Base-by-base conservation (phyloP, 2,888 invertebrate genomes). In the Yponomeuta plumbellus region DNA sequence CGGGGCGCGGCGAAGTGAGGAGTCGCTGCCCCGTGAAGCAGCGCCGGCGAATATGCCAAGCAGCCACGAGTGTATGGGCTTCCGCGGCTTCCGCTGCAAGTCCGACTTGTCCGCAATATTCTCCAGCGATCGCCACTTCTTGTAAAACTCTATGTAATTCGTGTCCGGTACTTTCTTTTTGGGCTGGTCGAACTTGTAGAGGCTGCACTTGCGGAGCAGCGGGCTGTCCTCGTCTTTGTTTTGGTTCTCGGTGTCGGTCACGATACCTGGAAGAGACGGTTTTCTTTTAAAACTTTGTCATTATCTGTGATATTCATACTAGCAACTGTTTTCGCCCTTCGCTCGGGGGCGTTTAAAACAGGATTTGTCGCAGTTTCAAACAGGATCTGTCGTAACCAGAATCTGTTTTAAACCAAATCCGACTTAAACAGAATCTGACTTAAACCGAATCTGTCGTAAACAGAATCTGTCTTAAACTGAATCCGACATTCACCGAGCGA, bases 51-150 rank as follows among this genome's bases (percentile, higher is more conserved):
- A 95, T 69, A 96, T 85, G 74, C 95, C 95, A 61, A 95, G 93
- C 75, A 96, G 85, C 95, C 96, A 96, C 71, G 92, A 92, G 73
- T 94, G 93, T 69, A 96, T 92, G 34, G 95, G 94, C 75, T 94
- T 93, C 68, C 94, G 92, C 66, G 93, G 92, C 78, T 95, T 95
- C 72, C 88, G 89, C 57, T 92, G 89, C 70, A 78, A 73, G 57
- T 77, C 77, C 69, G 73, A 72, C 75, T 87, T 86, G 64, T 84
- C 88, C 56, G 83, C 83, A 63, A 96, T 92, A 71, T 94, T 93
- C 84, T 97, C 96, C 66, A 96, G 88, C 63, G 96, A 96, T 74
- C 94, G 94, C 94, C 96, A 97, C 76, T 95, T 93, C 84, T 96
- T 96, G 72, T 93, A 92, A 73, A 91, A 87, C 77, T 92, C 85